Percentiles rank a stretch among this genome's conserved stretches.
Evolutionary conservation across 2,888 invertebrate species (phyloP).

Genomic region (Drosophila mettleri): DNA sequence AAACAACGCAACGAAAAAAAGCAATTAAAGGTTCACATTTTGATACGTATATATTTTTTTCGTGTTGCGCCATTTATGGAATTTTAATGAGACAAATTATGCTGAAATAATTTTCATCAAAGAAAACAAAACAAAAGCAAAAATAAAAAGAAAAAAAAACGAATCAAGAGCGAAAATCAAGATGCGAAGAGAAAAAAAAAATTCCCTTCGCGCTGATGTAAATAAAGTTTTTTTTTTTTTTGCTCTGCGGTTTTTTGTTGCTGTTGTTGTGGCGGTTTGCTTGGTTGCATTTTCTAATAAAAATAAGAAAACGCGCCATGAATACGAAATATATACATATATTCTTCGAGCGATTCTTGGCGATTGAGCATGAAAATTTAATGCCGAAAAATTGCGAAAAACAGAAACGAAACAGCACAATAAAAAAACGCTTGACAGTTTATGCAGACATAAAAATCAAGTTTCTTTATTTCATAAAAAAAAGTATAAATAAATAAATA

Average conservation of each 20-base stretch:
- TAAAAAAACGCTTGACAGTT: conserved; percentile 33
- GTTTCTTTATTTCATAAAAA: background rate
- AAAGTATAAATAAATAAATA: background rate
- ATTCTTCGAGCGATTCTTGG: conserved; percentile 19
- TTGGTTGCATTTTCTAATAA: conserved; percentile 59
- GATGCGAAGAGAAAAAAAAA: conserved; percentile 16
- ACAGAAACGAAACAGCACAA: conserved; percentile 18
- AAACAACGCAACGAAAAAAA: conserved; percentile 41
- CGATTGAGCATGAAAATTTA: conserved; percentile 47
- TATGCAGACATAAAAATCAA: conserved; percentile 22
- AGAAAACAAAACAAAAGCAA: conserved; percentile 18
- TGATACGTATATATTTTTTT: background rate
- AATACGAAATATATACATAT: conserved; percentile 51
- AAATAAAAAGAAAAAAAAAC: conserved; percentile 6
- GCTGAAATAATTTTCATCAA: conserved; percentile 52
- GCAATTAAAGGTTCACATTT: conserved; percentile 55
- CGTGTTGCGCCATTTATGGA: conserved; percentile 53
- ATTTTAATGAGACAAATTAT: conserved; percentile 74
- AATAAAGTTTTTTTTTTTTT: conserved; percentile 40
- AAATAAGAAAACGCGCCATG: conserved; percentile 61
- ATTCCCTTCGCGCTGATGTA: conserved; percentile 43
- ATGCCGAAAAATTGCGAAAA: conserved; percentile 34
- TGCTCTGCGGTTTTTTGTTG: conserved; percentile 6
- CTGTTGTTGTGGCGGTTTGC: conserved; percentile 31
- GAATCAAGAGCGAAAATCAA: conserved; percentile 23